Conservation (phyloP, 2,113 vertebrate species). For the human region DNA sequence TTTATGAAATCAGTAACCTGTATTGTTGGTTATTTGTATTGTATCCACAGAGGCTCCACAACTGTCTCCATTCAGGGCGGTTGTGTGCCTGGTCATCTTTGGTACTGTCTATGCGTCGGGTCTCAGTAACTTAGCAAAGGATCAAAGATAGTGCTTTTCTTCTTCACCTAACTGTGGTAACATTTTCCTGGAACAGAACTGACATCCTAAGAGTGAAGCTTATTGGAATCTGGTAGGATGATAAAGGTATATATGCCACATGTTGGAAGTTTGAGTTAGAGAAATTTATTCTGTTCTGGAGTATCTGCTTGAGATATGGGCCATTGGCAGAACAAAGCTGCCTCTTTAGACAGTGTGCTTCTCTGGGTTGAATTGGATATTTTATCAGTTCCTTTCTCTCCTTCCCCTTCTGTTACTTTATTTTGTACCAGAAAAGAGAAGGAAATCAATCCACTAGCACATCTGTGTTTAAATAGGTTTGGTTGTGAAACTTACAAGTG, state of each 20-base stretch:
- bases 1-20: background rate
- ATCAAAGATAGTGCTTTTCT: background rate
- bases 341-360: background rate
- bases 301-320: background rate
- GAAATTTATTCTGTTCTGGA: background rate
- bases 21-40: background rate
- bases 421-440: background rate
- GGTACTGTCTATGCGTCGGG: background rate
- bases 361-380: background rate
- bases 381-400: background rate
- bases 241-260: background rate
- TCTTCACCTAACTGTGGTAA: background rate
- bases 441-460: background rate
- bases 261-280: background rate
- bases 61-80: background rate
- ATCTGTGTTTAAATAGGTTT: background rate
- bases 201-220: background rate
- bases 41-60: background rate
- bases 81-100: background rate
- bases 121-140: background rate
- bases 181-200: background rate
- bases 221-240: background rate
- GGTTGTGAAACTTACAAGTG: background rate
- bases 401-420: background rate
- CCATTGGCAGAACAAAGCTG: background rate